Percentiles rank a stretch among this genome's conserved stretches.
Conservation (phyloP, 2,888 invertebrate genomes). For the Entomobrya proxima region DNA sequence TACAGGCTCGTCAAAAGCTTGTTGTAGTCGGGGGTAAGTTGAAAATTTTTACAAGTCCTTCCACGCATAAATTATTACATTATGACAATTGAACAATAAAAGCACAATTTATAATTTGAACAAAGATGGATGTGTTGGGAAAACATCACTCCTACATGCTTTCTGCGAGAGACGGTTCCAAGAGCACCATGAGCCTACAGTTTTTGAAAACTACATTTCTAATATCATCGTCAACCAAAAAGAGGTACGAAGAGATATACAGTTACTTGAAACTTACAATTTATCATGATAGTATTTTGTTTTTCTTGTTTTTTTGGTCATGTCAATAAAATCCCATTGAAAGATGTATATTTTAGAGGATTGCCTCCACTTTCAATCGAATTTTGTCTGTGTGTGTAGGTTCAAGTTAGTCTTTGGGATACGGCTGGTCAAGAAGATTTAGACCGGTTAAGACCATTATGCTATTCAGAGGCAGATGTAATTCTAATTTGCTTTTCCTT, state of each 20-base stretch:
- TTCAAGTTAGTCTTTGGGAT: constrained; percentile 78
- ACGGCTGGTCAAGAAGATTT: constrained; percentile 78
- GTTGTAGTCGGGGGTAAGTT: constrained; percentile 66
- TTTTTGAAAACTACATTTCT: constrained; percentile 71
- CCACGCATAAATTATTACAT: background rate
- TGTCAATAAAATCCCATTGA: background rate
- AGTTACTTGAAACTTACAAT: too few species aligned
- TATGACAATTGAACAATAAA: background rate
- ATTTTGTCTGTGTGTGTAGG: constrained; percentile 71
- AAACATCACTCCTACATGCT: constrained; percentile 80
- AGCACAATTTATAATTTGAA: background rate
- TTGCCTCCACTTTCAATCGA: background rate
- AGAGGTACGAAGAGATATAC: too few species aligned
- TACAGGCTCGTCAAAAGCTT: constrained; percentile 59
- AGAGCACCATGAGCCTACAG: constrained; percentile 72
- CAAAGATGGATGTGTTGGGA: constrained; percentile 82
- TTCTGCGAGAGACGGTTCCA: constrained; percentile 69
- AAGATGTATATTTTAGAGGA: background rate
- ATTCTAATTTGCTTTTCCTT: constrained; percentile 72
- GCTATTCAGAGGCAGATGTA: constrained; percentile 70
- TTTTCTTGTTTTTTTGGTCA: background rate
- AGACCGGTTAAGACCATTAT: constrained; percentile 71
- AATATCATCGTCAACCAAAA: constrained; percentile 65
- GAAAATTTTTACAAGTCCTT: background rate
- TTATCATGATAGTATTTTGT: background rate